Evolutionary conservation across 2,113 vertebrate species (phyloP).

Genomic region (Hymenochirus boettgeri): DNA sequence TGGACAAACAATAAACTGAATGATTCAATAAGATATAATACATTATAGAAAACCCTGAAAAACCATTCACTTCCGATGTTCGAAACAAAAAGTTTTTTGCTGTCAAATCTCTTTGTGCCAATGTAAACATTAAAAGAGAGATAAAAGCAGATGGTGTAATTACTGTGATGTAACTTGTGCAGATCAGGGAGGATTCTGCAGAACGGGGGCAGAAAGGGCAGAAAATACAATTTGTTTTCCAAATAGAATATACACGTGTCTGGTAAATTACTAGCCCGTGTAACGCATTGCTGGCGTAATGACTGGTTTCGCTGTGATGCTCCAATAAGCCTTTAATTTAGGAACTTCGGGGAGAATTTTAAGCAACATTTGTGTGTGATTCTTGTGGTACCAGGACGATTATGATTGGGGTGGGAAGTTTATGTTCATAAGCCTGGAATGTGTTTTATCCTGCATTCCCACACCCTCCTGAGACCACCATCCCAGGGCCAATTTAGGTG

Average conservation of each 20-base stretch:
- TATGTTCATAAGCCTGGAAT: background rate
- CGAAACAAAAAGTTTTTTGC: background rate
- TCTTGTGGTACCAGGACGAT: constrained; percentile 10
- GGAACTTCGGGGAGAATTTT: constrained; percentile 12
- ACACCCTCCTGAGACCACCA: background rate
- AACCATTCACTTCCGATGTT: no score
- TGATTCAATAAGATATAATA: no score
- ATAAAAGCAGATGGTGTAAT: constrained; percentile 14
- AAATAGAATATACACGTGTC: constrained; percentile 19
- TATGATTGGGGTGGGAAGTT: background rate
- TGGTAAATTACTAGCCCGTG: constrained; percentile 18
- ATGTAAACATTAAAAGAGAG: constrained; percentile 45
- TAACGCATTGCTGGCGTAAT: constrained; percentile 27
- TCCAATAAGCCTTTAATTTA: constrained; percentile 36
- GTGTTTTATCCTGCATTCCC: background rate
- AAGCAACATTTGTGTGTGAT: constrained; percentile 22
- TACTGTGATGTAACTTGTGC: constrained; percentile 1
- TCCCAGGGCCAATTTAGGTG: background rate
- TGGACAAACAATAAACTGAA: no score
- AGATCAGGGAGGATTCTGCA: constrained; percentile 1
- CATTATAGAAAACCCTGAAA: no score
- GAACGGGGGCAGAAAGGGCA: background rate
- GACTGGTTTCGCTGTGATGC: constrained; percentile 24
- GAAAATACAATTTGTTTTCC: constrained; percentile 14
- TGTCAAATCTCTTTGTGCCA: background rate